Evolutionary conservation across 2,797 vertebrate species (phyloP), one percentile per base, ranked within the genome.

Genomic region (Microchirus variegatus): DNA sequence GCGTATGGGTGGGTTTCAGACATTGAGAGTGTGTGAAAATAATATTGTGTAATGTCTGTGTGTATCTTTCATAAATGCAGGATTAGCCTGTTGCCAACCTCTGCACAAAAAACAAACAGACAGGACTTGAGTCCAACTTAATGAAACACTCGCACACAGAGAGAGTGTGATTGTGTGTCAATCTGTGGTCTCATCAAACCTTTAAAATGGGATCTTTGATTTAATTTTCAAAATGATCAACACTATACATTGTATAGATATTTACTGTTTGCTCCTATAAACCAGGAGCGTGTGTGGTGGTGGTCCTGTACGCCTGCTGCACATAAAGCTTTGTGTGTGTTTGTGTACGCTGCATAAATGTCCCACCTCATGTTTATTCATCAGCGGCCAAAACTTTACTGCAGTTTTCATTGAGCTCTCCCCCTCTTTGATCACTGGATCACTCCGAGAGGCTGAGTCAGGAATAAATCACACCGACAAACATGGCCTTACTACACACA

Each of bases 321-420:
- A 73, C 26, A 57, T 60, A 35, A 63, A 81, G 50, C 9, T 55
- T 38, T 55, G 63, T 58, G 49, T 51, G 59, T 41, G 19, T 52
- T 19, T 49, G 67, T 64, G 73, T 46, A 53, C 22, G 40, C 65
- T 83, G 84, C 73, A 68, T 84, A 59, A 78, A 85, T 55, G 77
- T 73, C 70, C 56, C 40, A 60, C 36, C 80, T 87, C 84, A 89
- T 90, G 82, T 85, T 84, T 88, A 90, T 89, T 87, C 67, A 89
- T 79, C 66, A 45, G 41, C 48, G 73, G 75, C 66, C 77, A 54
- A 80, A 85, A 80, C 79, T 78, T 81, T 65, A 52, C 71, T 63
- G 83, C 84, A 72, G 67, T 57, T 55, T 71, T 78, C 56, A 18
- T 61, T 66, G 10, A 70, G 79, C 77, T 77, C 73, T 63, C 35